Conservation (phyloP, 2,113 vertebrate genomes). For the Piaya cayana region DNA sequence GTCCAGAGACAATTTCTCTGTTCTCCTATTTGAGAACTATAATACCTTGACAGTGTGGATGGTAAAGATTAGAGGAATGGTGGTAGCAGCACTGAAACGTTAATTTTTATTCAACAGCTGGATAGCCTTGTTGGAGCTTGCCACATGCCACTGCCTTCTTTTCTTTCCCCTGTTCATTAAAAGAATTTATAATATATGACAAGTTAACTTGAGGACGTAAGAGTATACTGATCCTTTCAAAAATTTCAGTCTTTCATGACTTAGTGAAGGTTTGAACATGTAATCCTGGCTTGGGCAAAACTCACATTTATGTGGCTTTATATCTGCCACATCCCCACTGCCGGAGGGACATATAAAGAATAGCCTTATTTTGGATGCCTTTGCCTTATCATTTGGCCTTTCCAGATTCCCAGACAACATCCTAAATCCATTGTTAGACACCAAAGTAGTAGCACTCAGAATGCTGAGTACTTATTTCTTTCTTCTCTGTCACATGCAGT, state of each 20-base stretch:
- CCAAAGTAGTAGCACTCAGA: not conserved
- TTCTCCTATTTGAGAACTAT: not conserved
- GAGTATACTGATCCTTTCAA: not conserved
- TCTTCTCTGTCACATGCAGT: not conserved
- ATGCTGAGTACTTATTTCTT: not conserved
- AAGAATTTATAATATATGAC: not conserved
- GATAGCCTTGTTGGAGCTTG: not conserved
- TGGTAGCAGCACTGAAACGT: not conserved
- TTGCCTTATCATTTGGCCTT: not conserved
- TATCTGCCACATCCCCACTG: not conserved
- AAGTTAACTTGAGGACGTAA: not conserved
- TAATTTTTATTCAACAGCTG: slow-evolving; percentile 7
- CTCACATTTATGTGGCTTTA: not conserved
- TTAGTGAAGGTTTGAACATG: not conserved
- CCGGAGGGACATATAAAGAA: not conserved
- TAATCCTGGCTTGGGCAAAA: not conserved
- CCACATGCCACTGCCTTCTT: not conserved
- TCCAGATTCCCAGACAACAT: not conserved
- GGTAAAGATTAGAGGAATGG: slow-evolving; percentile 1
- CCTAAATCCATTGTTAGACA: not conserved
- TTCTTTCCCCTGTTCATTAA: not conserved
- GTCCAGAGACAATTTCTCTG: not conserved
- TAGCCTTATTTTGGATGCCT: not conserved
- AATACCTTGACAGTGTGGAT: not conserved
- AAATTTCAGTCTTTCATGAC: not conserved